Evolutionary conservation across 2,797 vertebrate genomes (phyloP).

Genomic region (Eidolon dupreanum): DNA sequence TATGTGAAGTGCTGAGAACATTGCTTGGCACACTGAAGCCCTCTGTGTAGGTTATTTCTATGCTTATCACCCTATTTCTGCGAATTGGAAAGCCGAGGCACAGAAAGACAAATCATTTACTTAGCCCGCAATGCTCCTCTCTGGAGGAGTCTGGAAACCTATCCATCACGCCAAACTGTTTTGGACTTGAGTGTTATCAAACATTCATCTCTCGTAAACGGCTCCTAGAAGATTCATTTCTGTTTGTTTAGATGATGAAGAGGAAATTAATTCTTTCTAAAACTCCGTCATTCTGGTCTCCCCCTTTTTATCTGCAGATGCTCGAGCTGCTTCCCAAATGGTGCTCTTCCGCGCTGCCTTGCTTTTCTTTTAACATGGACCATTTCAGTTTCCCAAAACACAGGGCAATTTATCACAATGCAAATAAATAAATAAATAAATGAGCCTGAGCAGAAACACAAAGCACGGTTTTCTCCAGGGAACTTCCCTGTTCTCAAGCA

Average conservation of each 20-base stretch:
- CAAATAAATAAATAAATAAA: constrained; percentile 45
- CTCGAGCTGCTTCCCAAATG: constrained; percentile 34
- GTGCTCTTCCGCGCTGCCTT: neutral
- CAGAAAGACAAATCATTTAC: neutral
- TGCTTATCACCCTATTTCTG: neutral
- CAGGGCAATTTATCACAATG: constrained; percentile 41
- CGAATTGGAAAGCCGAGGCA: neutral
- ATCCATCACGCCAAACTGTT: neutral
- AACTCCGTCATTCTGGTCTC: neutral
- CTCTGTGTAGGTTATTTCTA: neutral
- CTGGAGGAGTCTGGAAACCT: neutral
- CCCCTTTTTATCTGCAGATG: constrained; percentile 35
- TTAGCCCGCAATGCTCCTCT: neutral
- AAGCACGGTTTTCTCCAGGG: neutral
- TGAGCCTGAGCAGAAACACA: constrained; percentile 9
- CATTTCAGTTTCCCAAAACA: constrained; percentile 39
- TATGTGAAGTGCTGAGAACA: neutral
- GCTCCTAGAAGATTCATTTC: neutral
- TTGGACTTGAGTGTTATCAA: neutral
- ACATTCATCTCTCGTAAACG: neutral
- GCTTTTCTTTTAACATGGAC: constrained; percentile 34
- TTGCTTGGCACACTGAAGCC: neutral
- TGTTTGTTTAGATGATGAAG: constrained; percentile 51
- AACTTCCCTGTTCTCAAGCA: neutral
- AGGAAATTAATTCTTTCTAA: constrained; percentile 48